Evolutionary conservation across 2,797 vertebrate species (phyloP).

Genomic region (Denticeps clupeoides): DNA sequence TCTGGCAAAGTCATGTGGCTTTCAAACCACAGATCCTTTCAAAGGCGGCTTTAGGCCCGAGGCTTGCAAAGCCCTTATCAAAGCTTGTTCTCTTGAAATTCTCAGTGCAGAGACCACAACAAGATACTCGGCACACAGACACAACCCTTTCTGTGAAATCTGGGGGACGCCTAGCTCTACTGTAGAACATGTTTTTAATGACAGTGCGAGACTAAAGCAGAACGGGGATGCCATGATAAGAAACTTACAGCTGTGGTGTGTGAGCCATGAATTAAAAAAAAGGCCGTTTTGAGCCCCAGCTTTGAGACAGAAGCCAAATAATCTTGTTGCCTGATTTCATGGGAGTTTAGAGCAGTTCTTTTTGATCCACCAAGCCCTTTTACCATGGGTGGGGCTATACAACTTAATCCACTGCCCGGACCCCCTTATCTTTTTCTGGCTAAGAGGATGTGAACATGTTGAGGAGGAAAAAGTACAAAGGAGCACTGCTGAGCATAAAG

Average conservation of each 20-base stretch:
- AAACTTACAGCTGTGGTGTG: no score
- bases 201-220: no score
- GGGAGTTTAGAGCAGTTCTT: conserved; percentile 46
- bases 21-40: conserved; percentile 1
- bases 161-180: background rate
- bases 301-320: conserved; percentile 48
- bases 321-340: conserved; percentile 65
- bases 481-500: background rate
- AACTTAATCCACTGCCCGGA: conserved; percentile 54
- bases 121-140: background rate
- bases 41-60: conserved; percentile 1
- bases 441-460: conserved; percentile 65
- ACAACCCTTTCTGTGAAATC: no score
- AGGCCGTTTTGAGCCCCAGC: conserved; percentile 5
- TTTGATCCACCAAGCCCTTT: conserved; percentile 13
- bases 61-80: conserved; percentile 1
- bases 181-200: no score
- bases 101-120: background rate
- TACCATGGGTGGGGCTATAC: conserved; percentile 41
- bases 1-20: conserved; percentile 2
- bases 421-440: conserved; percentile 63
- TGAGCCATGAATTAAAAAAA: no score
- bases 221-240: no score
- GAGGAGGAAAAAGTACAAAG: conserved; percentile 30
- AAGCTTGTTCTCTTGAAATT: conserved; percentile 1